A percentile compares a stretch with the other conserved stretches of the same genome.
phyloP scores from a whole-genome alignment of 2,113 vertebrate species.

The Serranochromis macrocephalus region DNA sequence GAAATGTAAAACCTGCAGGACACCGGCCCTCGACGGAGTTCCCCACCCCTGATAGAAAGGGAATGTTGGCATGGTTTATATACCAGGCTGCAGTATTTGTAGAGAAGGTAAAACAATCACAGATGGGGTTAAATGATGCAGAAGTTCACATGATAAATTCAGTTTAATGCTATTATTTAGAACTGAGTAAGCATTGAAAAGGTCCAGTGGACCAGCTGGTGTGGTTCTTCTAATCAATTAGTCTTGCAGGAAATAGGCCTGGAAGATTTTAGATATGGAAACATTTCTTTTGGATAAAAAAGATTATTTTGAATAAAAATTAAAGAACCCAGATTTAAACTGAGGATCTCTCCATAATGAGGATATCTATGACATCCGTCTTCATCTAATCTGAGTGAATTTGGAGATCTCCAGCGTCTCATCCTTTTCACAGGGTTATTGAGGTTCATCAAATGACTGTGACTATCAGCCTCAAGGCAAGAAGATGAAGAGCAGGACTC shows the following conservation, averaged over 20 bases:
- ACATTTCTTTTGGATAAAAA: neutral
- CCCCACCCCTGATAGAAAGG: neutral
- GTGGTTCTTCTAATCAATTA: accelerated
- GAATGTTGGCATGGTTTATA: neutral
- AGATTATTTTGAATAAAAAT: accelerated
- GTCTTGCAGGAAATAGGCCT: accelerated
- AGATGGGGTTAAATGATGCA: neutral
- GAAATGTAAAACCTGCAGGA: neutral
- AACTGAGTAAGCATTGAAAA: neutral
- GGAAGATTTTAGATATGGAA: neutral
- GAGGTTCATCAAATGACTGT: neutral
- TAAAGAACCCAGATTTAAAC: neutral
- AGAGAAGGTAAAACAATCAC: neutral
- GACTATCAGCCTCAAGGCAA: neutral
- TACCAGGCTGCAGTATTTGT: neutral
- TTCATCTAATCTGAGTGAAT: neutral
- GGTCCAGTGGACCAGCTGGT: neutral
- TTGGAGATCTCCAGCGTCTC: neutral
- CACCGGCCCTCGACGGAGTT: accelerated
- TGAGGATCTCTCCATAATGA: neutral
- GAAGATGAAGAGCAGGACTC: neutral
- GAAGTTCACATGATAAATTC: neutral
- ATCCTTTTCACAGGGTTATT: accelerated
- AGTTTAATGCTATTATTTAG: neutral
- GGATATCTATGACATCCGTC: neutral